Evolutionary conservation across 1,140 invertebrate species (phyloP), one percentile per base, ranked within the genome.

Genomic region (Pogonus chalceus): DNA sequence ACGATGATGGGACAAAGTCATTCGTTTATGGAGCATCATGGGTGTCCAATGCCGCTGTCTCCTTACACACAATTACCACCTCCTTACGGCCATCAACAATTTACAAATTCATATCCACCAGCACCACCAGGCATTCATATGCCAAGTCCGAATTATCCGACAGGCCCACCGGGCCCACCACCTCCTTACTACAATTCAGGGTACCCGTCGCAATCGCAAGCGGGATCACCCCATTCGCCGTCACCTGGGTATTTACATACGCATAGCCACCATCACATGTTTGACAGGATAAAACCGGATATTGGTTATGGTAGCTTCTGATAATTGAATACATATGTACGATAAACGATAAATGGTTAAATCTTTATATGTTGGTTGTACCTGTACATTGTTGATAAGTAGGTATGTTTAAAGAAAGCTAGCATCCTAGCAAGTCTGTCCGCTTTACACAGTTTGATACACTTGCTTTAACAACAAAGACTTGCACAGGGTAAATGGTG

Each of bases 261-360:
- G n/a, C n/a, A n/a, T n/a, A n/a, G n/a, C n/a, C 37, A 43, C 37
- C 3, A 62, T 54, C 68, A 69, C 55, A 60, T 71, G 56, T 62
- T 70, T 50, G 71, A 71, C 52, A 60, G 70, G 35, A 67, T 71
- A 53, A 72, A 72, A 58, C 68, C 69, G 71, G 74, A 75, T 55
- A 66, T 74, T 55, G 26, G 70, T 18, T 76, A 76, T 62, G 77
- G 76, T 59, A 73, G 74, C 54, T 79, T 78, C 67, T 80, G 74
- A 77, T 76, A 18, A 43, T 43, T 43, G 7, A 18, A 43, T n/a
- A n/a, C n/a, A n/a, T n/a, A n/a, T n/a, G n/a, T n/a, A n/a, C n/a
- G n/a, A n/a, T 43, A 10, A 12, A 12, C 4, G 7, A 18, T 43
- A 43, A 10, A 43, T 12, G 37, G 37, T 43, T 43, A 18, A 43